Percentiles rank a stretch among this genome's conserved stretches.
Evolutionary conservation across 2,888 invertebrate species (phyloP).

Genomic region (Sarcophaga subvicina): DNA sequence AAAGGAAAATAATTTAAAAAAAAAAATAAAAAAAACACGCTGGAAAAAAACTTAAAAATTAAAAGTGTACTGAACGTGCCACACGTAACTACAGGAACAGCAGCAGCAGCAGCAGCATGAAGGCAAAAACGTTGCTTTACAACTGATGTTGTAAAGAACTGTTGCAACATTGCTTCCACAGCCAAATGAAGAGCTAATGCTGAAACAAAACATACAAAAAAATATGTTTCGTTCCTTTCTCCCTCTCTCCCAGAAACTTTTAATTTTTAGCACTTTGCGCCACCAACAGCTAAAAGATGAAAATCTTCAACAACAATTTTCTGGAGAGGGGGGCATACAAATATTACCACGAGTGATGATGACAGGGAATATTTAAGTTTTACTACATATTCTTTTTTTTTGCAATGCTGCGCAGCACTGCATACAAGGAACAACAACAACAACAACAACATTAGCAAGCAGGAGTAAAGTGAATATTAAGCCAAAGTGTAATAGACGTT

Average conservation of each 20-base stretch:
- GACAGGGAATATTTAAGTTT: conserved; percentile 38
- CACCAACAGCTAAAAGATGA: conserved; percentile 51
- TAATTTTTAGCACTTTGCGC: conserved; percentile 63
- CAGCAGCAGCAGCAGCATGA: conserved; percentile 35
- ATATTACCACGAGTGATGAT: conserved; percentile 30
- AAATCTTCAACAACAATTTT: conserved; percentile 46
- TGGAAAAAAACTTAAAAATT: conserved; percentile 55
- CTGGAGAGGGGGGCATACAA: neutral
- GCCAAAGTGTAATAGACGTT: conserved; percentile 54
- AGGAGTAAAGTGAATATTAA: conserved; percentile 59
- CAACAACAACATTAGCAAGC: neutral
- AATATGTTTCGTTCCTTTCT: conserved; percentile 23
- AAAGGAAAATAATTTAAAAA: neutral
- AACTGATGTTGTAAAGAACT: conserved; percentile 21
- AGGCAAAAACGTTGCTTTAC: conserved; percentile 7
- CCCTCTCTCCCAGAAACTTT: conserved; percentile 50
- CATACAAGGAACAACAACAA: neutral
- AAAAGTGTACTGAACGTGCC: conserved; percentile 64
- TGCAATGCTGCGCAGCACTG: neutral
- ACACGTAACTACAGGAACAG: conserved; percentile 51
- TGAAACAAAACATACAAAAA: neutral
- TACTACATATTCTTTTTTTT: conserved; percentile 4
- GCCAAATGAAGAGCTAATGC: conserved; percentile 1
- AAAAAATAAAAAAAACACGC: no score
- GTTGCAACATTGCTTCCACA: conserved; percentile 8